Evolutionary conservation across 2,797 vertebrate species (phyloP).

Genomic region (Bovichtus diacanthus): DNA sequence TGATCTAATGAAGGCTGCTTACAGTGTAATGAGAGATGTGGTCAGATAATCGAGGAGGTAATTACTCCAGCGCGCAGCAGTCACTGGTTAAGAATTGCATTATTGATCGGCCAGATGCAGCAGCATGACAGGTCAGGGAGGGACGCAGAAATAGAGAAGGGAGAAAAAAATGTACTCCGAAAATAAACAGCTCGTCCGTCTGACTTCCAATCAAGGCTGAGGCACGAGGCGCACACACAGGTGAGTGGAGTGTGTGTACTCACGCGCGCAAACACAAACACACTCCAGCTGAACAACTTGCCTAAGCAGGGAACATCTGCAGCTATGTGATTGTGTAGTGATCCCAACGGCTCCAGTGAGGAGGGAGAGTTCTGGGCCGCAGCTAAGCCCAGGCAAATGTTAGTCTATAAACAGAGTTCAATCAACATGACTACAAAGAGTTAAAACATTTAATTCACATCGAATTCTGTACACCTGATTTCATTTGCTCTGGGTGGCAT

Average conservation of each 20-base stretch:
- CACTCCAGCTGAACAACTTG: conserved; percentile 29
- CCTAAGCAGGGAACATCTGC: conserved; percentile 34
- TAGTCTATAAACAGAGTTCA: neutral
- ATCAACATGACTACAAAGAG: conserved; percentile 2
- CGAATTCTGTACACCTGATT: neutral
- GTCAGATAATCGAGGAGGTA: conserved; percentile 81
- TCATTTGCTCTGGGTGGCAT: conserved; percentile 3
- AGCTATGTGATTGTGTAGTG: conserved; percentile 17
- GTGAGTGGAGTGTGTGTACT: conserved; percentile 21
- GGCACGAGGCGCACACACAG: conserved; percentile 20
- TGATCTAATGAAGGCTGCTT: conserved; percentile 70
- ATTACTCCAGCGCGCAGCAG: conserved; percentile 72
- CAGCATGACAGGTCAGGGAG: conserved; percentile 30
- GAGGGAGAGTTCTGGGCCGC: conserved; percentile 13
- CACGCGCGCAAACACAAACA: neutral
- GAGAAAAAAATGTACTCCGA: conserved; percentile 56
- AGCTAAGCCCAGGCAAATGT: conserved; percentile 15
- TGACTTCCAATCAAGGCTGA: conserved; percentile 41
- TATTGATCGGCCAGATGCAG: conserved; percentile 73
- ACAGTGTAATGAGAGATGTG: conserved; percentile 76
- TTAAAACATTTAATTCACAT: neutral
- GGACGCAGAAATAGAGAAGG: conserved; percentile 36
- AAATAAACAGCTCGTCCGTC: conserved; percentile 58
- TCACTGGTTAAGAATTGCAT: conserved; percentile 77
- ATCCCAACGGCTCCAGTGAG: conserved; percentile 28